phyloP scores from a whole-genome alignment of 2,797 vertebrate species.

The Gymnoscopelus braueri region DNA sequence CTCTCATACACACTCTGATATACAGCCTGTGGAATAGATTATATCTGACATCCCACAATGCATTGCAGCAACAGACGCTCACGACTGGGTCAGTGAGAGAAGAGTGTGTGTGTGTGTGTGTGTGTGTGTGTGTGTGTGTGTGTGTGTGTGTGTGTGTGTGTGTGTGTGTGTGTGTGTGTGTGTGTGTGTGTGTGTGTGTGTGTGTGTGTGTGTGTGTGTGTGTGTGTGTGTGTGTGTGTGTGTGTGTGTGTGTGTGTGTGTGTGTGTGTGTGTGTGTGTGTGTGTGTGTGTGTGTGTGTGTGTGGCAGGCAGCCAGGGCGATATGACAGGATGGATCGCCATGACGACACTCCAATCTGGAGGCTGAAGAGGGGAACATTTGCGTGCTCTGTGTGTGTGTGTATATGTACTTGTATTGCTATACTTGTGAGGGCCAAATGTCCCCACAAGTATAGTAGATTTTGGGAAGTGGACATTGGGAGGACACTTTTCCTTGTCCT shows the following conservation, averaged over 20 bases:
- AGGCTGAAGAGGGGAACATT: constrained; percentile 5
- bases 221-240: too few relatives aligned
- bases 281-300: constrained; percentile 7
- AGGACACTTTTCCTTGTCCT: too few relatives aligned
- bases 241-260: too few relatives aligned
- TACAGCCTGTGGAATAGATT: constrained; percentile 48
- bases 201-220: too few relatives aligned
- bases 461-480: too few relatives aligned
- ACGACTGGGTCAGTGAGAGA: constrained; percentile 32
- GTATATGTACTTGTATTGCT: too few relatives aligned
- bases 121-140: constrained; percentile 52
- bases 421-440: too few relatives aligned
- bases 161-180: background rate
- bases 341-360: constrained; percentile 63
- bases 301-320: constrained; percentile 51
- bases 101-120: background rate
- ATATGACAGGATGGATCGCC: constrained; percentile 59
- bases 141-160: constrained; percentile 39
- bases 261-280: too few relatives aligned
- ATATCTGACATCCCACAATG: constrained; percentile 72
- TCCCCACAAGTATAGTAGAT: too few relatives aligned
- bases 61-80: constrained; percentile 55
- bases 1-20: background rate
- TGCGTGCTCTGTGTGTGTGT: background rate
- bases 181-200: background rate